Evolutionary conservation across 2,113 vertebrate genomes (phyloP).

Genomic region (Illadopsis cleaveri): DNA sequence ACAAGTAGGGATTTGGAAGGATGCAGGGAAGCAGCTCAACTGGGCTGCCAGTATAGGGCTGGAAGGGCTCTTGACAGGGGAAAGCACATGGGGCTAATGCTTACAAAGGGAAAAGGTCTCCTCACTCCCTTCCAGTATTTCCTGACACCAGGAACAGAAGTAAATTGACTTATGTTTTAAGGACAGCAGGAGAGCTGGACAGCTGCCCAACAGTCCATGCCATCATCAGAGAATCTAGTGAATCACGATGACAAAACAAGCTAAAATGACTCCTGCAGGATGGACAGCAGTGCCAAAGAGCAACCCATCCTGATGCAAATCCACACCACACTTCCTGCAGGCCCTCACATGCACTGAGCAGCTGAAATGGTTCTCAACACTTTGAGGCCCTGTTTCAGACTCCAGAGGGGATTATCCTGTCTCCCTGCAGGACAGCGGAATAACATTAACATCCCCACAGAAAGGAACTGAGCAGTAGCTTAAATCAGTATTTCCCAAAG

Average conservation of each 20-base stretch:
- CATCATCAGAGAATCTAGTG: not conserved
- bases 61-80: not conserved
- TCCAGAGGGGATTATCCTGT: not conserved
- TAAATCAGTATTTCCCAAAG: not conserved
- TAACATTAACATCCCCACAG: not conserved
- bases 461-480: not conserved
- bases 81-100: not conserved
- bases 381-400: not conserved
- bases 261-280: not conserved
- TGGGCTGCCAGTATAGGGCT: not conserved
- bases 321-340: not conserved
- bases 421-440: not conserved
- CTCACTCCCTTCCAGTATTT: not conserved
- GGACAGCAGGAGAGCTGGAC: not conserved
- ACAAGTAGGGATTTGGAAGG: not conserved
- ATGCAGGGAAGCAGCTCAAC: not conserved
- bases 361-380: not conserved
- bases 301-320: not conserved
- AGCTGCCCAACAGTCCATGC: not conserved
- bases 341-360: not conserved
- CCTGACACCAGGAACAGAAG: not conserved
- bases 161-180: not conserved
- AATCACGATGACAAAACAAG: not conserved
- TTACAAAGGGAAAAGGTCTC: not conserved
- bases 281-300: not conserved